These are phyloP conservation scores for Anagrus nilaparvatae DNA, from an alignment of 1,140 invertebrate genomes.

Conservation along the genomic window DNA sequence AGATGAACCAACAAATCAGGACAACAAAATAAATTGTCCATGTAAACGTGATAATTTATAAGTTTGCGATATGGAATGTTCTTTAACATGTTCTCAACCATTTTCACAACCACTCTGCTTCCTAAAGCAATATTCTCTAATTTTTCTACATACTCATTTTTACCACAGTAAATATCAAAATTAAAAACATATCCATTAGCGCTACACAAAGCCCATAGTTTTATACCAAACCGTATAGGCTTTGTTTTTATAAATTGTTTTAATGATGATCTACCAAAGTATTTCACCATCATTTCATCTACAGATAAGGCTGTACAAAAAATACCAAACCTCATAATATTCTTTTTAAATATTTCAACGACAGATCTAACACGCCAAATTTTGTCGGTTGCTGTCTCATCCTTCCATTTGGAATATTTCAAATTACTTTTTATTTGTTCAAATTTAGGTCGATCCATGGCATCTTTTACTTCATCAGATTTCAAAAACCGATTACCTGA, in stretches of 20 bases:
- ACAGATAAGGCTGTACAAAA: slow-evolving; percentile 8
- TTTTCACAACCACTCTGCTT: slow-evolving; percentile 2
- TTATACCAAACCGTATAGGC: slow-evolving; percentile 10
- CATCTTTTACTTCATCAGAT: background rate
- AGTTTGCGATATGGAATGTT: too few relatives aligned
- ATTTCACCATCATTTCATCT: slow-evolving; percentile 11
- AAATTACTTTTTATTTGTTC: slow-evolving; percentile 10
- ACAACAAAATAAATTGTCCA: slow-evolving; percentile 15
- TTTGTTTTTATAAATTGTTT: slow-evolving; percentile 11
- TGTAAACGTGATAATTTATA: too few relatives aligned
- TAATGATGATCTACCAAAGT: background rate
- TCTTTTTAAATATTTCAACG: slow-evolving; percentile 7
- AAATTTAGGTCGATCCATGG: slow-evolving; percentile 1
- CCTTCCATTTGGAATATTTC: slow-evolving; percentile 3
- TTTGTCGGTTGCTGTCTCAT: slow-evolving; percentile 7
- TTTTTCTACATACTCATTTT: background rate
- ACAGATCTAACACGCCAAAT: slow-evolving; percentile 5
- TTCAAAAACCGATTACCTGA: background rate
- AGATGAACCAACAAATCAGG: slow-evolving; percentile 5
- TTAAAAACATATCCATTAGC: slow-evolving; percentile 8
- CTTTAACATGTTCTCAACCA: background rate
- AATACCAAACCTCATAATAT: slow-evolving; percentile 5
- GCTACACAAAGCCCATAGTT: slow-evolving; percentile 6
- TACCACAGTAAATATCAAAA: slow-evolving; percentile 9
- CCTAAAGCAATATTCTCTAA: background rate